Percentiles rank a stretch among this genome's conserved stretches.
Conservation (phyloP, 2,888 invertebrate genomes). For the Scaptomyza parva region DNA sequence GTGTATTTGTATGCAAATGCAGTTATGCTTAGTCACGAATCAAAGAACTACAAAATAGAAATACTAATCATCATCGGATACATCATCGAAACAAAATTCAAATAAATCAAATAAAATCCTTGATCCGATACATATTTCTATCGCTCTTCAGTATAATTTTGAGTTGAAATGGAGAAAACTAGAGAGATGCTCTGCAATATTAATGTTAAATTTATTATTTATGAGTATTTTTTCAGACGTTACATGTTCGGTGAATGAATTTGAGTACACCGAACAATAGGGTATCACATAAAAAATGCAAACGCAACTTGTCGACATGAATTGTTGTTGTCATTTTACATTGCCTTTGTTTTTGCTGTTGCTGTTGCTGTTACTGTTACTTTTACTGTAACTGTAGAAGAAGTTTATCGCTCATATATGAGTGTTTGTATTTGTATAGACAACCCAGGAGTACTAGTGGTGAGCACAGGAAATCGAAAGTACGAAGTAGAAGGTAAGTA, state of each 20-base stretch:
- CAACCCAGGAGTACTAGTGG: too few relatives aligned
- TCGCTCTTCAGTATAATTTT: too few relatives aligned
- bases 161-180: too few relatives aligned
- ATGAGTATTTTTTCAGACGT: background rate
- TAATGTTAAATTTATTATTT: background rate
- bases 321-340: constrained; percentile 70
- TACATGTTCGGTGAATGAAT: background rate
- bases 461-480: too few relatives aligned
- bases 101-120: too few relatives aligned
- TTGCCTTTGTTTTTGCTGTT: constrained; percentile 34
- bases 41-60: constrained; percentile 55
- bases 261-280: constrained; percentile 10
- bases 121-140: constrained; percentile 1
- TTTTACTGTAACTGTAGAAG: constrained; percentile 23
- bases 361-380: constrained; percentile 9
- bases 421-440: constrained; percentile 1
- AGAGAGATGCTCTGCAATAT: too few relatives aligned
- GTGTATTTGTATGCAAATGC: constrained; percentile 53
- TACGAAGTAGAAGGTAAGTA: too few relatives aligned
- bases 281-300: constrained; percentile 42
- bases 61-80: constrained; percentile 57
- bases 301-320: constrained; percentile 77
- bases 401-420: constrained; percentile 41
- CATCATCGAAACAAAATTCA: background rate
- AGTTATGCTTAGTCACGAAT: constrained; percentile 51